Evolutionary conservation across 2,888 invertebrate genomes (phyloP).

Genomic region (Ormyrus labotus): DNA sequence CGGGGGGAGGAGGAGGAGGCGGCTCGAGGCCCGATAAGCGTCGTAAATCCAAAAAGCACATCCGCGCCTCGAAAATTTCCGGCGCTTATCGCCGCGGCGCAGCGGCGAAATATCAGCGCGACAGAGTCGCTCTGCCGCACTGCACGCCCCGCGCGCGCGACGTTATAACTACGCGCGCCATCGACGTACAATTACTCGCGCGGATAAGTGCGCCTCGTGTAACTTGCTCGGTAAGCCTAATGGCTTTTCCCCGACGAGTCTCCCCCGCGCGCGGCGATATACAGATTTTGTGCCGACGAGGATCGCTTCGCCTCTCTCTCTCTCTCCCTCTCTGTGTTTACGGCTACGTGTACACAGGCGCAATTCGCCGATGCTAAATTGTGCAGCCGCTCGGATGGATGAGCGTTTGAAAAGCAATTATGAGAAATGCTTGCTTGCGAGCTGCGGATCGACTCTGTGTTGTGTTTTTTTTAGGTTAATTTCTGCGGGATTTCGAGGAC

Average conservation of each 20-base stretch:
- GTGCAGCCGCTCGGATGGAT: neutral
- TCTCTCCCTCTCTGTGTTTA: neutral
- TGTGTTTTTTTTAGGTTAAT: too few relatives aligned
- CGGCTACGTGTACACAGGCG: neutral
- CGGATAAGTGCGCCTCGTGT: conserved; percentile 38
- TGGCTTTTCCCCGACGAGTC: conserved; percentile 32
- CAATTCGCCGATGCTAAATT: neutral
- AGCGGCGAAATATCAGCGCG: conserved; percentile 11
- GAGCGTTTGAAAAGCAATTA: conserved; percentile 15
- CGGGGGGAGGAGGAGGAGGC: neutral
- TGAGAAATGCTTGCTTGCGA: neutral
- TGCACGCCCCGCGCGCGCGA: too few relatives aligned
- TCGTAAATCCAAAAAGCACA: conserved; percentile 26
- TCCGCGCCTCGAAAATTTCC: conserved; percentile 16
- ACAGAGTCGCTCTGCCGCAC: neutral
- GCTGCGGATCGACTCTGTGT: too few relatives aligned
- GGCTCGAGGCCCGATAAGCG: neutral
- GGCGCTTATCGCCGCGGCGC: conserved; percentile 7
- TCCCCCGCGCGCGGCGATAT: neutral
- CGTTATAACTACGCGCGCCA: neutral
- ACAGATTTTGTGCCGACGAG: too few relatives aligned
- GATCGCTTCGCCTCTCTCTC: too few relatives aligned
- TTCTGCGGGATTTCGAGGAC: too few relatives aligned
- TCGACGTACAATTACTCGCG: conserved; percentile 40
- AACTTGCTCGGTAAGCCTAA: conserved; percentile 49